Conservation (phyloP, 30 jellyfish, hydroid and myxozoan species). For the Aurelia sp. region DNA sequence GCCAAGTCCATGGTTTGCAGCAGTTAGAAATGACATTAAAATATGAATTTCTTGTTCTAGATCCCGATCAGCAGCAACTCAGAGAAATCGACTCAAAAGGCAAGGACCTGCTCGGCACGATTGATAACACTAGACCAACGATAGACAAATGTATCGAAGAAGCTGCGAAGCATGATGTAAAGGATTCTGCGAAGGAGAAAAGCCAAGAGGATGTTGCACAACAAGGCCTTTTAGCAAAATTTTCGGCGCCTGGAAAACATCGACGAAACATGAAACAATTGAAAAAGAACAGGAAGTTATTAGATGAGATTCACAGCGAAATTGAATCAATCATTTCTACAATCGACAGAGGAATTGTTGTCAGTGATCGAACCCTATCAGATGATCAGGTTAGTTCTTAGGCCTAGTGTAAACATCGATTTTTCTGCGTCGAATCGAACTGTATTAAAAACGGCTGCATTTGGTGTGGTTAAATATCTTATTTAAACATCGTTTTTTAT, state of each 20-base stretch:
- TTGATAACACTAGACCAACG: conserved; percentile 64
- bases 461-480: too few species aligned
- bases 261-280: conserved; percentile 84
- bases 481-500: too few species aligned
- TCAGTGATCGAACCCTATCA: neutral
- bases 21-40: too few species aligned
- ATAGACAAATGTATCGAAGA: conserved; percentile 66
- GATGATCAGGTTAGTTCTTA: too few species aligned
- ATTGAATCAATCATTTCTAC: conserved; percentile 59
- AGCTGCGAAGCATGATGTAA: conserved; percentile 75
- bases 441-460: too few species aligned
- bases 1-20: too few species aligned
- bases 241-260: conserved; percentile 95
- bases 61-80: conserved; percentile 45
- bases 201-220: conserved; percentile 49
- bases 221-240: conserved; percentile 78
- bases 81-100: conserved; percentile 61
- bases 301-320: conserved; percentile 67
- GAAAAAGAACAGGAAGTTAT: conserved; percentile 37
- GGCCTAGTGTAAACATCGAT: too few species aligned
- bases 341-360: conserved; percentile 17
- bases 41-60: conserved; percentile 9
- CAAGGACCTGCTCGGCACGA: conserved; percentile 35
- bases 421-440: too few species aligned
- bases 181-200: conserved; percentile 83